Conservation (phyloP, 2,797 vertebrate species). For the Coregonus suidteri region DNA sequence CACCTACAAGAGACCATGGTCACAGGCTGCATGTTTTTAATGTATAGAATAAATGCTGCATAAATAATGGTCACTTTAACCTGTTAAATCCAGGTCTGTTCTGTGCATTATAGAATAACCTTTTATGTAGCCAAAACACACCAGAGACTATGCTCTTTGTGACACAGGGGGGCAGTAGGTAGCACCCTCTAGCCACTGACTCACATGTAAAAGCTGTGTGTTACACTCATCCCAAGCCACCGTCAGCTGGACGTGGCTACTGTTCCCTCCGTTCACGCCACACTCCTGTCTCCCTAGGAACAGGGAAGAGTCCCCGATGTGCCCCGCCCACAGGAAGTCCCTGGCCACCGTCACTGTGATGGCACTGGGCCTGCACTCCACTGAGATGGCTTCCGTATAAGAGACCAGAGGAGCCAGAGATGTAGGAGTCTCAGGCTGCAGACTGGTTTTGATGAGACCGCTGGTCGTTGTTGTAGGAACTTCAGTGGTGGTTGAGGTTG, state of each 20-base stretch:
- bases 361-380: conserved; percentile 75
- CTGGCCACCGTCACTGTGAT: conserved; percentile 75
- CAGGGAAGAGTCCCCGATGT: conserved; percentile 72
- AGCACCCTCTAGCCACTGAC: conserved; percentile 43
- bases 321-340: conserved; percentile 69
- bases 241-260: conserved; percentile 75
- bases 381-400: conserved; percentile 44
- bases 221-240: conserved; percentile 79
- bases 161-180: not conserved
- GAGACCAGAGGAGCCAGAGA: not conserved
- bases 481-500: not conserved
- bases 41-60: not conserved
- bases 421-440: not conserved
- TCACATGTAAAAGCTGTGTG: conserved; percentile 74
- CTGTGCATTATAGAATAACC: not conserved
- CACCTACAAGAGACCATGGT: not conserved
- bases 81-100: not conserved
- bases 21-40: not conserved
- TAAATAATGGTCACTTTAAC: not conserved
- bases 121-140: not conserved
- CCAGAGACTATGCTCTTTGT: not conserved
- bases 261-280: conserved; percentile 68
- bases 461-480: not conserved
- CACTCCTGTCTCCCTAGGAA: conserved; percentile 82
- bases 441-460: not conserved